phyloP scores from a whole-genome alignment of 2,113 vertebrate species.

The Tichodroma muraria region DNA sequence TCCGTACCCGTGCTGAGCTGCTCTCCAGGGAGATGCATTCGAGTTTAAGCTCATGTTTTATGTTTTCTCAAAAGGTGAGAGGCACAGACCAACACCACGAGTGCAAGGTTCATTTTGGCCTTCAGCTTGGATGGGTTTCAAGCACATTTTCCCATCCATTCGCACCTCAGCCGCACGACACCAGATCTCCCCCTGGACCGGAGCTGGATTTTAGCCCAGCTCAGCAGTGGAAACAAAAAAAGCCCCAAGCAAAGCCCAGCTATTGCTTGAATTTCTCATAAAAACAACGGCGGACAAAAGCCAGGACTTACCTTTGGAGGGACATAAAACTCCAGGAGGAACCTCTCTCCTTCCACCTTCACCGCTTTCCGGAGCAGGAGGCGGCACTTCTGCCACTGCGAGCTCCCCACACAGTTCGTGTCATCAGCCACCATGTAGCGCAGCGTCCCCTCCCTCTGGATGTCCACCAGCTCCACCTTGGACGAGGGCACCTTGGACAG shows the following conservation, averaged over 20 bases:
- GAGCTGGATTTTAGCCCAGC: not conserved
- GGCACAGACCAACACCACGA: not conserved
- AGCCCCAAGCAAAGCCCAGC: not conserved
- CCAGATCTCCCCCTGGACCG: not conserved
- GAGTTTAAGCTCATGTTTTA: not conserved
- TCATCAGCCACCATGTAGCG: constrained; percentile 96
- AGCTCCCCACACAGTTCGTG: constrained; percentile 81
- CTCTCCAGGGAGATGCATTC: not conserved
- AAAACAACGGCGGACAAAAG: not conserved
- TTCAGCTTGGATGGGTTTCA: not conserved
- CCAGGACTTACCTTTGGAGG: constrained; percentile 86
- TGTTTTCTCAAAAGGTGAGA: not conserved
- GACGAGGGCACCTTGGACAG: constrained; percentile 85
- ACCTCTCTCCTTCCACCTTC: constrained; percentile 83
- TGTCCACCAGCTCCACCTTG: constrained; percentile 87
- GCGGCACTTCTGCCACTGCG: constrained; percentile 96
- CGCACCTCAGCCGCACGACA: not conserved
- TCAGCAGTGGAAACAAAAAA: not conserved
- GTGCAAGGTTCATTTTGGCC: not conserved
- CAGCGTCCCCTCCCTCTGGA: constrained; percentile 91
- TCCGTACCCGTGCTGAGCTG: fast-evolving
- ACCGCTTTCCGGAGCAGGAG: constrained; percentile 85
- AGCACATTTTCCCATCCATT: not conserved
- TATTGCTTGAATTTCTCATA: not conserved
- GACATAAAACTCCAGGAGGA: constrained; percentile 95